Evolutionary conservation across 1,140 invertebrate genomes (phyloP).

Genomic region (Drosophila mayri): DNA sequence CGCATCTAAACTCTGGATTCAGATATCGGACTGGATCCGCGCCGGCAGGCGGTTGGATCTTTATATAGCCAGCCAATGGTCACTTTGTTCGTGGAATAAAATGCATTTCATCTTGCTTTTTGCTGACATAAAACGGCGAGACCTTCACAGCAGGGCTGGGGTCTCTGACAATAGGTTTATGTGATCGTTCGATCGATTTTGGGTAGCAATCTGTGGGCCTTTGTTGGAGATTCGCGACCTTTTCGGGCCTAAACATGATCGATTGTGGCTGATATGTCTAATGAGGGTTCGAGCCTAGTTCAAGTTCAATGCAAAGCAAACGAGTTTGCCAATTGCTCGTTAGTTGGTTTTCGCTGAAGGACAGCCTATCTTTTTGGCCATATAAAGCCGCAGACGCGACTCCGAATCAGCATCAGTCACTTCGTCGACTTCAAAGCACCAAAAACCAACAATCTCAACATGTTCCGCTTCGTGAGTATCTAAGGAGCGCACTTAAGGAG

Average conservation of each 20-base stretch:
- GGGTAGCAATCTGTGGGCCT: slow-evolving; percentile 7
- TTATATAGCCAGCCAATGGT: slow-evolving; percentile 34
- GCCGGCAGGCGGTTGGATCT: slow-evolving; percentile 5
- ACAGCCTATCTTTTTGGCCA: slow-evolving; percentile 55
- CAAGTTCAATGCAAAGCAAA: slow-evolving; percentile 73
- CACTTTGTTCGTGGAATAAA: slow-evolving; percentile 36
- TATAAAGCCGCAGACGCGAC: slow-evolving; percentile 51
- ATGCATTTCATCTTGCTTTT: slow-evolving; percentile 65
- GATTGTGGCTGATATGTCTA: slow-evolving; percentile 29
- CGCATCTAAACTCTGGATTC: slow-evolving; percentile 40
- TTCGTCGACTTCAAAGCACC: slow-evolving; percentile 49
- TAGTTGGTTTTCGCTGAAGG: slow-evolving; percentile 58
- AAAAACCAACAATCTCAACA: slow-evolving; percentile 30
- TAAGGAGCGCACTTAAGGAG: too few relatives aligned
- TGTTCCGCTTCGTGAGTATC: slow-evolving; percentile 78
- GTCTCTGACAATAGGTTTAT: slow-evolving; percentile 13
- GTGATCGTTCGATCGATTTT: slow-evolving; percentile 1
- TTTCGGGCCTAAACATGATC: slow-evolving; percentile 30
- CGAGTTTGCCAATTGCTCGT: slow-evolving; percentile 60
- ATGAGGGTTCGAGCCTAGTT: slow-evolving; percentile 38
- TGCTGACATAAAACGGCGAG: slow-evolving; percentile 7
- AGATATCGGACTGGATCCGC: slow-evolving; percentile 5
- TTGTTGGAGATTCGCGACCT: slow-evolving; percentile 31
- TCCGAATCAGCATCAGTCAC: slow-evolving; percentile 63
- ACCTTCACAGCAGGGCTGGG: slow-evolving; percentile 26